Evolutionary conservation across 92 coral and sea anemone genomes (phyloP).

Genomic region (Metridium senile): DNA sequence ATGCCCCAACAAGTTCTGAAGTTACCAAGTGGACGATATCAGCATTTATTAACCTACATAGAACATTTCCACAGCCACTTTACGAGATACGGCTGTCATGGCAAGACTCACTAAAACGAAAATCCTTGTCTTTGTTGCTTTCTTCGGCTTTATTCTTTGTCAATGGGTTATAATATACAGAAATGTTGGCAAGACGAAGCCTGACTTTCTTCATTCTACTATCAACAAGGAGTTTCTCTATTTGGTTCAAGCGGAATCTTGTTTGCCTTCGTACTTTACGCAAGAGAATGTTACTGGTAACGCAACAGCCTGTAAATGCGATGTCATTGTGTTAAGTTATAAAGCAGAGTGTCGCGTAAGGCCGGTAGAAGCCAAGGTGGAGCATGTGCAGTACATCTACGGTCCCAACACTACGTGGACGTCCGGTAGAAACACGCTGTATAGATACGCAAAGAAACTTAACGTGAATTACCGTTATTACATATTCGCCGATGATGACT

Average conservation of each 20-base stretch:
- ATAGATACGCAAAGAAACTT: not conserved
- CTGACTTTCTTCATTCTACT: not conserved
- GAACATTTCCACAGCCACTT: too few species aligned
- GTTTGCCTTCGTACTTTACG: slow-evolving; percentile 31
- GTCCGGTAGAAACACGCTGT: slow-evolving; percentile 28
- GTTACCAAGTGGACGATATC: too few species aligned
- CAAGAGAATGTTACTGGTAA: slow-evolving; percentile 33
- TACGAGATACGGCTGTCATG: too few species aligned
- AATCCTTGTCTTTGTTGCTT: not conserved
- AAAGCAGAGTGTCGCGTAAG: not conserved
- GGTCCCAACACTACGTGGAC: slow-evolving; percentile 36
- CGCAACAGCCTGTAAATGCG: slow-evolving; percentile 46
- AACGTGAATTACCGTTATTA: slow-evolving; percentile 13
- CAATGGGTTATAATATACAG: not conserved
- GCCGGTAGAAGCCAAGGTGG: not conserved
- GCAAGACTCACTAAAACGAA: not conserved
- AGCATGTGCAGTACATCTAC: slow-evolving; percentile 27
- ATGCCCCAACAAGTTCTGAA: too few species aligned
- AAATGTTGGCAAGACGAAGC: not conserved
- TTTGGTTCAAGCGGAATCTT: slow-evolving; percentile 53
- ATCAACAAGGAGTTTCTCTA: slow-evolving; percentile 43
- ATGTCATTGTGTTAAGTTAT: slow-evolving; percentile 59
- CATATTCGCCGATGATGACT: slow-evolving; percentile 38
- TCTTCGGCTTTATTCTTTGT: not conserved
- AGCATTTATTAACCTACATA: too few species aligned